Evolutionary conservation across 2,888 invertebrate species (phyloP).

Genomic region (Eupithecia tripunctaria): DNA sequence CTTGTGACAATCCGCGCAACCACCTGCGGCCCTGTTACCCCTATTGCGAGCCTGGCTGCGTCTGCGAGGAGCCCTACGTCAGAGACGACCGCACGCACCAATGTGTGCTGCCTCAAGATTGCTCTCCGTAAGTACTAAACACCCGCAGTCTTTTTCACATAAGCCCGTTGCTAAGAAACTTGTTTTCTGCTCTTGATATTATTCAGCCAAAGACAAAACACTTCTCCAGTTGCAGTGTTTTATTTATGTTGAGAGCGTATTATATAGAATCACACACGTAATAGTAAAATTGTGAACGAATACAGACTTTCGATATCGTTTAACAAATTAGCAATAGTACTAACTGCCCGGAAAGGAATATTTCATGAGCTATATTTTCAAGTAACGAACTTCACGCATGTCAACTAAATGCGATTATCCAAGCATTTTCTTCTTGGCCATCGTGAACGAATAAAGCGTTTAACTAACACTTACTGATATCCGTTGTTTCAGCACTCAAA

Average conservation of each 20-base stretch:
- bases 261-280: not conserved
- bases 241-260: not conserved
- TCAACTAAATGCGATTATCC: not conserved
- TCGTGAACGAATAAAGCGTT: not conserved
- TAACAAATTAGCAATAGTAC: no score
- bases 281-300: not conserved
- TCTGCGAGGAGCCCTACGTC: conserved; percentile 78
- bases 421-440: not conserved
- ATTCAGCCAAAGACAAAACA: not conserved
- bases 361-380: not conserved
- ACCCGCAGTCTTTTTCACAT: not conserved
- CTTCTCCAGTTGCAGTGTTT: not conserved
- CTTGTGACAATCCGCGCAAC: conserved; percentile 79
- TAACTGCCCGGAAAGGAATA: no score
- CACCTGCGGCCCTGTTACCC: conserved; percentile 80
- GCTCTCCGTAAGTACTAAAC: conserved; percentile 69
- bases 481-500: conserved; percentile 68
- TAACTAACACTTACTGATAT: conserved; percentile 2
- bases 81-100: conserved; percentile 78
- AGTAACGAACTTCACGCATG: not conserved
- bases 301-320: no score
- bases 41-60: conserved; percentile 79
- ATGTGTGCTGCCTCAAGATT: conserved; percentile 77
- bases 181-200: not conserved
- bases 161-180: not conserved